These are phyloP conservation scores for Salticus scenicus DNA, from an alignment of 2,888 invertebrate species.

Conservation along the genomic window DNA sequence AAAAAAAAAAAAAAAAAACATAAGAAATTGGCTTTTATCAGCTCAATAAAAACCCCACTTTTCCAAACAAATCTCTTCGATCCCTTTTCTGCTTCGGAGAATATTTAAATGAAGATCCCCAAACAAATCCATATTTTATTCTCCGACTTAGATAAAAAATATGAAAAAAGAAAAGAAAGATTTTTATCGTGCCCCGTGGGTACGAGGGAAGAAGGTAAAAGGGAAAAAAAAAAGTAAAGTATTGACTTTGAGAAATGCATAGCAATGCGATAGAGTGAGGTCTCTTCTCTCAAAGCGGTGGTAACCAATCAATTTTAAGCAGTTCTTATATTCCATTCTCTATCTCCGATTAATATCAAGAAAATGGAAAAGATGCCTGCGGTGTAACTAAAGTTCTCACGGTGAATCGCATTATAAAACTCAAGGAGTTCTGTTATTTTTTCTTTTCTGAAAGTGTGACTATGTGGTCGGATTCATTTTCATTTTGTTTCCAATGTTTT, in stretches of 20 bases:
- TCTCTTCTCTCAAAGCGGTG: background rate
- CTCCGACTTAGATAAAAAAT: slow-evolving; percentile 46
- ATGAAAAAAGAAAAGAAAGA: slow-evolving; percentile 19
- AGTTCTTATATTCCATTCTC: background rate
- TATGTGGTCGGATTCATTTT: too few relatives aligned
- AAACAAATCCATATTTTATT: slow-evolving; percentile 67
- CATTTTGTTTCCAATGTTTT: too few relatives aligned
- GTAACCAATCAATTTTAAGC: slow-evolving; percentile 7
- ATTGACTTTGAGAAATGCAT: slow-evolving; percentile 2
- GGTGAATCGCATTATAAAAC: background rate
- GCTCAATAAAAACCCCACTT: slow-evolving; percentile 33
- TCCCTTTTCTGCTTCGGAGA: slow-evolving; percentile 16
- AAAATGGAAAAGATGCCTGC: background rate
- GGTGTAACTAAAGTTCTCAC: background rate
- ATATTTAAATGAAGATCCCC: slow-evolving; percentile 64
- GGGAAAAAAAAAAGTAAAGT: background rate
- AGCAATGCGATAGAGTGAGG: background rate
- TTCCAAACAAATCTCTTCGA: slow-evolving; percentile 49
- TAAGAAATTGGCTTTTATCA: slow-evolving; percentile 49
- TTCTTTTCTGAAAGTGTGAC: too few relatives aligned
- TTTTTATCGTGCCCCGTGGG: slow-evolving; percentile 28
- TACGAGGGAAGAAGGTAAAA: background rate
- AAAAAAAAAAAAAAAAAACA: background rate
- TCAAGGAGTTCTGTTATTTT: background rate
- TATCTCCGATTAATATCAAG: background rate